Conservation (phyloP, 2,888 invertebrate genomes). For the Abscondita cerata region DNA sequence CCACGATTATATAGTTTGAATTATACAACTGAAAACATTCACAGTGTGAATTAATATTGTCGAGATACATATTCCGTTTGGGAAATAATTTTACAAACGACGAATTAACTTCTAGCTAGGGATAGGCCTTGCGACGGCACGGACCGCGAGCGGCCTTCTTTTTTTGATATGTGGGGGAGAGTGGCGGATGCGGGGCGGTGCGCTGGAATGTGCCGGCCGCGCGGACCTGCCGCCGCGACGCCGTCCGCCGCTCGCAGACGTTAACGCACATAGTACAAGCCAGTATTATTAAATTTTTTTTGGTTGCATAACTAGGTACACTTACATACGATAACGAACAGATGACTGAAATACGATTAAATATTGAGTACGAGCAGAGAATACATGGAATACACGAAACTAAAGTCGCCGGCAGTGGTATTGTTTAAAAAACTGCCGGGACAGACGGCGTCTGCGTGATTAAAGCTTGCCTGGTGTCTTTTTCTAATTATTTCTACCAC, state of each 20-base stretch:
- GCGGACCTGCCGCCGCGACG: constrained; percentile 45
- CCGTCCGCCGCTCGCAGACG: constrained; percentile 39
- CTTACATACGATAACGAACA: constrained; percentile 35
- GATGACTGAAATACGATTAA: constrained; percentile 36
- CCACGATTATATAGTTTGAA: constrained; percentile 62
- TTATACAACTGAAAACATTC: constrained; percentile 60
- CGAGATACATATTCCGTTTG: constrained; percentile 52
- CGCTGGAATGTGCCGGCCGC: constrained; percentile 51
- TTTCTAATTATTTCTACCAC: constrained; percentile 46
- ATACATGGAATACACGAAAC: constrained; percentile 34
- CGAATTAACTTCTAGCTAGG: constrained; percentile 44
- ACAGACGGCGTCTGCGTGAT: constrained; percentile 39
- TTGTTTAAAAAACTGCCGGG: constrained; percentile 21
- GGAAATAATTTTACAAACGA: constrained; percentile 56
- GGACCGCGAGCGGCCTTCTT: constrained; percentile 54
- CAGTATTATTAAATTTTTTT: constrained; percentile 29
- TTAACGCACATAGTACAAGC: constrained; percentile 34
- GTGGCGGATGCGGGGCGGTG: constrained; percentile 47
- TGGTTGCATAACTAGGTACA: constrained; percentile 31
- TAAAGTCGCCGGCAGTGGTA: constrained; percentile 27
- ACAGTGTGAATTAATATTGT: constrained; percentile 61
- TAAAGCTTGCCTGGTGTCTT: constrained; percentile 47
- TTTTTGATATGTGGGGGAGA: constrained; percentile 53
- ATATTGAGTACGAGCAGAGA: constrained; percentile 36
- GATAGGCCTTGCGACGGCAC: constrained; percentile 46